These are phyloP conservation scores for sheep (Ovis aries) DNA, from an alignment of 2,113 vertebrate species.

Conservation along the genomic window ARS-UI_Ramb_v3.0 NC_056056.1:50981001-50981500, in stretches of 20 bases:
- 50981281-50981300: not conserved
- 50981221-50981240: not conserved
- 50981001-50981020: not conserved
- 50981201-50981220: not conserved
- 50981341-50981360: not conserved
- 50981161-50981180: not conserved
- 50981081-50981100: not conserved
- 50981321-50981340: not conserved
- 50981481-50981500: too few relatives aligned
- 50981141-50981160: not conserved
- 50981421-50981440: too few relatives aligned
- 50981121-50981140: not conserved
- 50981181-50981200: not conserved
- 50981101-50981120: not conserved
- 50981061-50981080: not conserved
- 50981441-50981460: too few relatives aligned
- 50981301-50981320: not conserved
- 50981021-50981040: not conserved
- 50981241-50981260: not conserved
- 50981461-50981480: too few relatives aligned
- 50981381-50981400: too few relatives aligned
- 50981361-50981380: too few relatives aligned
- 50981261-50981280: not conserved
- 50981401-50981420: too few relatives aligned
- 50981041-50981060: not conserved